Evolutionary conservation across 2,113 vertebrate species (phyloP).

Genomic region (Corynorhinus townsendii): DNA sequence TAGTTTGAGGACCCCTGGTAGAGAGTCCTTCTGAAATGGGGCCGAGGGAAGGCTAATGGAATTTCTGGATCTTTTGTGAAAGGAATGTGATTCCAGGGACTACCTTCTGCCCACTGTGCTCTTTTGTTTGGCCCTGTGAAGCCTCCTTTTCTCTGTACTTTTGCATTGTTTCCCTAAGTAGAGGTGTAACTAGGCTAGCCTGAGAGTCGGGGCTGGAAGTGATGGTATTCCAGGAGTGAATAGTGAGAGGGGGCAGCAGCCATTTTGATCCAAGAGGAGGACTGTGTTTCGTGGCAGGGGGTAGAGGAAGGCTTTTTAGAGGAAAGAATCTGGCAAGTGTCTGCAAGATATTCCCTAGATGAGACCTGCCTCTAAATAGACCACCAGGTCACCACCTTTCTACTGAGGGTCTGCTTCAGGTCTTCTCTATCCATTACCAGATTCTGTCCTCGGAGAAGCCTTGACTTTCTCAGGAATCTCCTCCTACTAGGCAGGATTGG

Average conservation of each 20-base stretch:
- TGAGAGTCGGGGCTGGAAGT: background rate
- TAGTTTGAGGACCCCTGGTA: too few relatives aligned
- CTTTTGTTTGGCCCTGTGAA: background rate
- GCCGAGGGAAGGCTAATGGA: background rate
- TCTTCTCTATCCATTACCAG: background rate
- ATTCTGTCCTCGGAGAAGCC: background rate
- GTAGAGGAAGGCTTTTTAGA: background rate
- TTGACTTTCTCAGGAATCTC: background rate
- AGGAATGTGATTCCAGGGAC: background rate
- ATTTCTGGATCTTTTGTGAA: background rate
- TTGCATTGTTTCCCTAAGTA: background rate
- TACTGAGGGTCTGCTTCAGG: background rate
- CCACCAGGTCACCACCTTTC: background rate
- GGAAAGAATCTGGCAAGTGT: background rate
- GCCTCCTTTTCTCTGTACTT: background rate
- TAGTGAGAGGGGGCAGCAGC: background rate
- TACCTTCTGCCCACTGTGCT: background rate
- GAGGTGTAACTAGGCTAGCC: background rate
- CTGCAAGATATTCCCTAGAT: background rate
- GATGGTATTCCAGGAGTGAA: background rate
- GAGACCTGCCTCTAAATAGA: background rate
- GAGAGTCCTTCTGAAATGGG: background rate
- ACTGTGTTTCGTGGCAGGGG: background rate
- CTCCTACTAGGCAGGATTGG: background rate
- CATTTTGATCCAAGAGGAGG: conserved; percentile 17